Evolutionary conservation across 2,113 vertebrate genomes (phyloP).

Genomic region (Pseudopodoces humilis): DNA sequence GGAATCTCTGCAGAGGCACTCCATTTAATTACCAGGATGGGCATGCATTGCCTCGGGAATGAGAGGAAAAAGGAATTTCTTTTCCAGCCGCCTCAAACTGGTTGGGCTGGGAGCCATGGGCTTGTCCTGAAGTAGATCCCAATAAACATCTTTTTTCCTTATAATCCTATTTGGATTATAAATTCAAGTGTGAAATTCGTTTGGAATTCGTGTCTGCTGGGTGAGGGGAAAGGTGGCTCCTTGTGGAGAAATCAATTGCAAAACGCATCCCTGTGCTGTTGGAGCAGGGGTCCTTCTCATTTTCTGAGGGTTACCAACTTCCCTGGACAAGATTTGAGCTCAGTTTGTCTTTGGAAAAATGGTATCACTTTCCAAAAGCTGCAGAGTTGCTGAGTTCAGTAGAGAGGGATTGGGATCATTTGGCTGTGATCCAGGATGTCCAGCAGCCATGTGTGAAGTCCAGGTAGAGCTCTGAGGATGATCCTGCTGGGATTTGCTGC

Average conservation of each 20-base stretch:
- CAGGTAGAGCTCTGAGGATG: not conserved
- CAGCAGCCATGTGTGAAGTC: not conserved
- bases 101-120: not conserved
- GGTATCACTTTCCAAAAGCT: not conserved
- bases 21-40: not conserved
- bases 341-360: not conserved
- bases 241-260: accelerated
- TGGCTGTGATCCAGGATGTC: not conserved
- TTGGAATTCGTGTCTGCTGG: not conserved
- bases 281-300: accelerated
- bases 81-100: not conserved
- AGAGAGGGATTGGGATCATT: not conserved
- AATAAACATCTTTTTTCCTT: not conserved
- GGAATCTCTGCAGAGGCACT: not conserved
- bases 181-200: not conserved
- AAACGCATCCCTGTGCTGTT: not conserved
- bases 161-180: not conserved
- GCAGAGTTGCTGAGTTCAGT: accelerated
- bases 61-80: not conserved
- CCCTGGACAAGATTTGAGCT: not conserved
- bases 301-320: not conserved
- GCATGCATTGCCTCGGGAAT: not conserved
- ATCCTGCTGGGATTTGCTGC: not conserved
- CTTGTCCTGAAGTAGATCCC: not conserved
- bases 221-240: not conserved